Evolutionary conservation across 2,797 vertebrate species (phyloP).

Genomic region (Acipenser transmontanus): DNA sequence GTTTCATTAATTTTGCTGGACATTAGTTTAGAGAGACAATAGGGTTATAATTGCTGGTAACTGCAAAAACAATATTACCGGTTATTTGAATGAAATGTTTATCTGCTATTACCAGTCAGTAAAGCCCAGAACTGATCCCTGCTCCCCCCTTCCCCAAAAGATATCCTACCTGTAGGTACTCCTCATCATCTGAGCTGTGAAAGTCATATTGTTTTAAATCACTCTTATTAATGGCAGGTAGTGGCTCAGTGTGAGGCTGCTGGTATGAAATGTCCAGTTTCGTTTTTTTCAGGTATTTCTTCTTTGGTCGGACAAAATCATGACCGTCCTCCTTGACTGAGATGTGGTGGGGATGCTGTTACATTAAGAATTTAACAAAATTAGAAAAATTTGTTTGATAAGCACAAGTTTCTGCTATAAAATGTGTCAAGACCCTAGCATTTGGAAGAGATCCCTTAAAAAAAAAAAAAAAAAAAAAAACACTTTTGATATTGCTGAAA

Average conservation of each 20-base stretch:
- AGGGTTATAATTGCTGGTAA: too few species aligned
- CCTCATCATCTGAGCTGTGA: constrained; percentile 88
- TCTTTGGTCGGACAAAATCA: constrained; percentile 73
- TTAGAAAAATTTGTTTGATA: neutral
- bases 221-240: constrained; percentile 71
- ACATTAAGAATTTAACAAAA: neutral
- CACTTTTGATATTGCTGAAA: neutral
- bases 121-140: too few species aligned
- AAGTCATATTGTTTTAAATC: constrained; percentile 92
- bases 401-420: too few species aligned
- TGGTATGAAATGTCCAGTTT: constrained; percentile 62
- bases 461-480: constrained; percentile 2
- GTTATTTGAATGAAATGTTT: too few species aligned
- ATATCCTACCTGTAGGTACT: constrained; percentile 69
- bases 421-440: too few species aligned
- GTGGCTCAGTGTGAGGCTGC: constrained; percentile 58
- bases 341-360: constrained; percentile 64
- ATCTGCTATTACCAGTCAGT: too few species aligned
- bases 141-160: too few species aligned
- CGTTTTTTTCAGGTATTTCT: constrained; percentile 77
- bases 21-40: neutral
- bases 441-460: neutral
- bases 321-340: constrained; percentile 68
- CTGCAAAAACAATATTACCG: too few species aligned
- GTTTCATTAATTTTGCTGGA: too few species aligned